Conservation (phyloP, 2,888 invertebrate species). For the Lysandra coridon region DNA sequence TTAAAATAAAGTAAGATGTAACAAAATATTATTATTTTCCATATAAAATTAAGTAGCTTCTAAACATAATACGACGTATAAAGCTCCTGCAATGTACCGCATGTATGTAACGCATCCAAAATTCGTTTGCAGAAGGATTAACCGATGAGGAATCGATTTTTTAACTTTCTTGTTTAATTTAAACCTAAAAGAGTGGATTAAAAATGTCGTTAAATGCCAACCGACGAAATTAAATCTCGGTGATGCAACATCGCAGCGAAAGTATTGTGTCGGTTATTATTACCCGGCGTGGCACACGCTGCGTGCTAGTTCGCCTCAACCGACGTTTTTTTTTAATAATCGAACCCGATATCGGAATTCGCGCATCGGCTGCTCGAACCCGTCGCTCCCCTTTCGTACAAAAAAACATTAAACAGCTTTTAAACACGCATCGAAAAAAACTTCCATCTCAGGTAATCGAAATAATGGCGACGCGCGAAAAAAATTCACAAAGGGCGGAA, state of each 20-base stretch:
- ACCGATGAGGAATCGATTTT: neutral
- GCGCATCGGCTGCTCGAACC: slow-evolving; percentile 74
- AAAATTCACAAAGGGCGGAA: slow-evolving; percentile 80
- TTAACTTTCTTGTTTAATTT: neutral
- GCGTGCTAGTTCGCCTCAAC: slow-evolving; percentile 35
- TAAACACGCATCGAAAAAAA: slow-evolving; percentile 73
- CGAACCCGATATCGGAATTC: slow-evolving; percentile 74
- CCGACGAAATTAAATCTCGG: slow-evolving; percentile 13
- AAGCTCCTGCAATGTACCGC: neutral
- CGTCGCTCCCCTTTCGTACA: slow-evolving; percentile 72
- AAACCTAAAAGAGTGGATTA: neutral
- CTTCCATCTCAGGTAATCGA: slow-evolving; percentile 76
- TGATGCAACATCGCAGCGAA: slow-evolving; percentile 21
- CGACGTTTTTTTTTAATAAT: slow-evolving; percentile 52
- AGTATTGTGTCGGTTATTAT: slow-evolving; percentile 22
- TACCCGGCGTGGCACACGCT: slow-evolving; percentile 34
- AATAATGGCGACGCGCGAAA: slow-evolving; percentile 76
- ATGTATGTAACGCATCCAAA: neutral
- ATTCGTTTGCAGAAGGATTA: neutral
- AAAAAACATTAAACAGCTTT: slow-evolving; percentile 77
- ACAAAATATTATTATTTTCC: neutral
- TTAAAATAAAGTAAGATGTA: neutral
- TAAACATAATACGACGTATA: neutral
- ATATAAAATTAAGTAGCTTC: neutral
- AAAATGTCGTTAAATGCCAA: slow-evolving; percentile 18